Conservation (phyloP, 2,113 vertebrate species). For the Piprites chloris region DNA sequence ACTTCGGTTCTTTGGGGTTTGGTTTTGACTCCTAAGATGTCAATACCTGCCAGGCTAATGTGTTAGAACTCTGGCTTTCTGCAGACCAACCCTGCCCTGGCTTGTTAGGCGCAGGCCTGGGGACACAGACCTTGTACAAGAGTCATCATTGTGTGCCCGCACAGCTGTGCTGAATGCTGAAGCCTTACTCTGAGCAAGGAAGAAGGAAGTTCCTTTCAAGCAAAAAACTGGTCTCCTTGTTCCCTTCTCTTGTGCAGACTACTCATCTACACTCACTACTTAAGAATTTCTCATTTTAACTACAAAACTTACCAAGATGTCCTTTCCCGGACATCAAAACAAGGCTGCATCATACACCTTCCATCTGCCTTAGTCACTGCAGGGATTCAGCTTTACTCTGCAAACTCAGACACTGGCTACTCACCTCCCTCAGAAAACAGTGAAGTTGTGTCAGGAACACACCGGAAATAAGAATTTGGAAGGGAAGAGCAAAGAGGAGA, state of each 20-base stretch:
- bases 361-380: neutral
- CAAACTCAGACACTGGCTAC: neutral
- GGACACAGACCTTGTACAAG: fast-evolving
- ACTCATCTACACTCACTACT: neutral
- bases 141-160: fast-evolving
- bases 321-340: neutral
- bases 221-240: neutral
- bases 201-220: neutral
- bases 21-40: neutral
- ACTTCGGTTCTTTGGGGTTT: neutral
- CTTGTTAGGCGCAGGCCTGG: neutral
- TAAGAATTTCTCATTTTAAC: neutral
- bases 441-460: neutral
- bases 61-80: no score
- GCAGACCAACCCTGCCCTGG: neutral
- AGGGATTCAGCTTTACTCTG: neutral
- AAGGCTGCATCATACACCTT: neutral
- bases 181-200: neutral
- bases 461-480: neutral
- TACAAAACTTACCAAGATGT: neutral
- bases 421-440: neutral
- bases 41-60: neutral
- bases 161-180: neutral
- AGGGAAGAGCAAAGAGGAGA: neutral
- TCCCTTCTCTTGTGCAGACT: neutral